Evolutionary conservation across 1,140 invertebrate species (phyloP).

Genomic region (Ceratitis capitata): DNA sequence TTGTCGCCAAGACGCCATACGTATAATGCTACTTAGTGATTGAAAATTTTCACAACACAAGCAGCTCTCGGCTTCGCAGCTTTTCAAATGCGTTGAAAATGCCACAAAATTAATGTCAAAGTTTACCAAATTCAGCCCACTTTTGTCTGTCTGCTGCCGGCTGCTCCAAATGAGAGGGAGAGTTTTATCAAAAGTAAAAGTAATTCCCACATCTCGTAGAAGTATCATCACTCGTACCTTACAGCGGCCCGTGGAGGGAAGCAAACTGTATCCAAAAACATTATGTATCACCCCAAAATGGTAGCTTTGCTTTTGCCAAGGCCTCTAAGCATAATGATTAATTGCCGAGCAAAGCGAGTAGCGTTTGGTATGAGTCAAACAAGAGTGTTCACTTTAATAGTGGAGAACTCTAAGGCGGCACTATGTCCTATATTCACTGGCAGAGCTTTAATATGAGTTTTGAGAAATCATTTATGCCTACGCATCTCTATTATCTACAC

Average conservation of each 20-base stretch:
- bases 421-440: not conserved
- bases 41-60: not conserved
- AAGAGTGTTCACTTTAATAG: no score
- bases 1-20: not conserved
- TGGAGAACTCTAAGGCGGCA: not conserved
- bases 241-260: not conserved
- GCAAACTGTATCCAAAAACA: not conserved
- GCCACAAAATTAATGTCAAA: constrained; percentile 39
- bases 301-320: not conserved
- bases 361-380: not conserved
- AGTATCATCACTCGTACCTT: not conserved
- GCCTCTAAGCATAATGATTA: not conserved
- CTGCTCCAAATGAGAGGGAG: not conserved
- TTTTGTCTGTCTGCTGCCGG: not conserved
- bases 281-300: not conserved
- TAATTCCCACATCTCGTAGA: not conserved
- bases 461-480: not conserved
- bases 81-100: not conserved
- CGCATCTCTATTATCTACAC: not conserved
- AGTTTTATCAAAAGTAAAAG: not conserved
- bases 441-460: not conserved
- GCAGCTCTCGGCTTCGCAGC: not conserved
- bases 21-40: not conserved
- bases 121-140: not conserved
- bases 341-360: not conserved